A percentile compares a stretch with the other conserved stretches of the same genome.
These are phyloP conservation scores for Drymonia ruficornis DNA, from an alignment of 2,888 invertebrate genomes.

Conservation along the genomic window DNA sequence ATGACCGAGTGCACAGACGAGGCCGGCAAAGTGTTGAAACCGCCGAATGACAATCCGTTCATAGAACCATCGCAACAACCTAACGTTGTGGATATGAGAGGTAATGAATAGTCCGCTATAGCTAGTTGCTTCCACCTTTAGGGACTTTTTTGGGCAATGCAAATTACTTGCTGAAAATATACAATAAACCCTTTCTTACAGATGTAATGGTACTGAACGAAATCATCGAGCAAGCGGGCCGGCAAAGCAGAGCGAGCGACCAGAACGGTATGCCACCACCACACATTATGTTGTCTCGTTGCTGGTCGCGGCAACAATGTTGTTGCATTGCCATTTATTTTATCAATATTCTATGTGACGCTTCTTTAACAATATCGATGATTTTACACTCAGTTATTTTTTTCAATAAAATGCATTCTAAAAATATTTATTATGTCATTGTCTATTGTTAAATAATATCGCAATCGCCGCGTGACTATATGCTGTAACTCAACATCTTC, in stretches of 20 bases:
- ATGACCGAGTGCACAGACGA: conserved; percentile 92
- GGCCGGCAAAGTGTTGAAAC: conserved; percentile 91
- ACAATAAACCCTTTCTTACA: conserved; percentile 66
- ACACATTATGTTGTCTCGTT: conserved; percentile 39
- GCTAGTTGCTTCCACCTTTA: no score
- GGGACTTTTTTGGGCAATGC: no score
- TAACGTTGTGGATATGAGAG: conserved; percentile 97
- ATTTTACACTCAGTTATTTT: not conserved
- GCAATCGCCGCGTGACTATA: no score
- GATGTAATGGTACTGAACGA: conserved; percentile 99
- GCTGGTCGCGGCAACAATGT: conserved; percentile 48
- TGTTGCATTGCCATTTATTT: conserved; percentile 55
- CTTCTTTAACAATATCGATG: conserved; percentile 11
- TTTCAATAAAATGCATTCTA: not conserved
- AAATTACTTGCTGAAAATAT: no score
- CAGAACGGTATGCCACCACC: conserved; percentile 90
- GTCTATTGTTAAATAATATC: no score
- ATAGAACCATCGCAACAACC: conserved; percentile 94
- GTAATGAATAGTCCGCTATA: no score
- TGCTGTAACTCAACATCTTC: no score
- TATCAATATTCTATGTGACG: conserved; percentile 37
- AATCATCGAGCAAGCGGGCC: conserved; percentile 97
- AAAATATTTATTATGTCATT: not conserved
- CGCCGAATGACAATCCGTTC: conserved; percentile 94
- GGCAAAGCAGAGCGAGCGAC: conserved; percentile 93